These are phyloP conservation scores for Littorina saxatilis DNA, from an alignment of 1,140 invertebrate species.

Conservation along the genomic window DNA sequence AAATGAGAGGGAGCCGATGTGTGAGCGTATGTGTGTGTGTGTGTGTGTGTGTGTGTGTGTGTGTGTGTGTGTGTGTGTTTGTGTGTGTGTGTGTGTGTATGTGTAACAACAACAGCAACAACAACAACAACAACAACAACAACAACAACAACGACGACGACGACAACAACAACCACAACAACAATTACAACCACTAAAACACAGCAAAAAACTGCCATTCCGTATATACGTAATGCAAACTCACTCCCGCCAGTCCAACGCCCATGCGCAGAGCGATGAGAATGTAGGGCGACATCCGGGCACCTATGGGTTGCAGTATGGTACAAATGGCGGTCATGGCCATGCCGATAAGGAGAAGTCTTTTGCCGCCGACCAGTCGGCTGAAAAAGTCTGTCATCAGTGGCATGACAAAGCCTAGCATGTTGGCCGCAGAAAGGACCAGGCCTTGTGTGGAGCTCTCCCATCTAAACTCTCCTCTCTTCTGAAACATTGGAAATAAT, in stretches of 20 bases:
- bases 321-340: neutral
- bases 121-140: too few species aligned
- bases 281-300: conserved; percentile 2
- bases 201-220: too few species aligned
- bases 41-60: too few species aligned
- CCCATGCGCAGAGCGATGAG: neutral
- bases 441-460: conserved; percentile 27
- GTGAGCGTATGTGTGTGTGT: too few species aligned
- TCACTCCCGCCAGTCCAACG: conserved; percentile 1
- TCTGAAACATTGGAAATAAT: neutral
- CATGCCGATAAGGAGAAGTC: neutral
- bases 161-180: too few species aligned
- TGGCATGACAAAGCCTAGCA: conserved; percentile 15
- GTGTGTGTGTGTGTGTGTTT: too few species aligned
- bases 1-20: too few species aligned
- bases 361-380: conserved; percentile 3
- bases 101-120: too few species aligned
- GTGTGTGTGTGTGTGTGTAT: too few species aligned
- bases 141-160: too few species aligned
- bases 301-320: neutral
- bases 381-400: neutral
- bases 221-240: neutral
- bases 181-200: too few species aligned
- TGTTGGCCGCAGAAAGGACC: neutral
- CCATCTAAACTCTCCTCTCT: conserved; percentile 14